Conservation (phyloP, 2,797 vertebrate species). For the Enteromius anoplus region DNA sequence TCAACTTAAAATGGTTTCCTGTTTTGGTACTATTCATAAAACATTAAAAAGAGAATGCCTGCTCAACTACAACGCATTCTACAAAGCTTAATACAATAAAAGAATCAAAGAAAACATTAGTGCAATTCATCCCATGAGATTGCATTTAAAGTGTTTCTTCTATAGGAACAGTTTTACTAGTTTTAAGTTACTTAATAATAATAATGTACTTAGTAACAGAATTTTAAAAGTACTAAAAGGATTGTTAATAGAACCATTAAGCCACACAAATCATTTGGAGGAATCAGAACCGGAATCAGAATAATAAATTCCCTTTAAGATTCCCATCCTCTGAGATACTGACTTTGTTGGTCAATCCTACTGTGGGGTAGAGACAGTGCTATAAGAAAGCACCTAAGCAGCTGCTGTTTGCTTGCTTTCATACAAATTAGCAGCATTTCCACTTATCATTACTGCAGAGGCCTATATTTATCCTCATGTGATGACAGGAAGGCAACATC, state of each 20-base stretch:
- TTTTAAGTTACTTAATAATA: not conserved
- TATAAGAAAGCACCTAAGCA: not conserved
- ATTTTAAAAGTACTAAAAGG: slow-evolving; percentile 2
- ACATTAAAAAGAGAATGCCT: not conserved
- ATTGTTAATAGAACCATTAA: not conserved
- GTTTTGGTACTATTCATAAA: not conserved
- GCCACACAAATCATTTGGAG: not conserved
- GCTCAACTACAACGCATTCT: not conserved
- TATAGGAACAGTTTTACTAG: not conserved
- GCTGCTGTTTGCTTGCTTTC: slow-evolving; percentile 3
- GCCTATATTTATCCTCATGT: slow-evolving; percentile 9
- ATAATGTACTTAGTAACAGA: not conserved
- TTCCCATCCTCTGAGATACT: not conserved
- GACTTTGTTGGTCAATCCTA: not conserved
- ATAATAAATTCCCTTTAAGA: not conserved
- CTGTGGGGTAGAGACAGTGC: not conserved
- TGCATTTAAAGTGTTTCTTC: not conserved
- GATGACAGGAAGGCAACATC: slow-evolving; percentile 16
- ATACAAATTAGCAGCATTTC: slow-evolving; percentile 17
- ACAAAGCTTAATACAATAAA: not conserved
- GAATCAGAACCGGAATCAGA: not conserved
- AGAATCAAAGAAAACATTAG: not conserved
- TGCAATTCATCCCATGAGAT: too few relatives aligned
- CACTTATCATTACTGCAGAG: slow-evolving; percentile 16
- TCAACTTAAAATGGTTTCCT: not conserved